Evolutionary conservation across 2,888 invertebrate genomes (phyloP).

Genomic region (Eucriotettix oculatus): DNA sequence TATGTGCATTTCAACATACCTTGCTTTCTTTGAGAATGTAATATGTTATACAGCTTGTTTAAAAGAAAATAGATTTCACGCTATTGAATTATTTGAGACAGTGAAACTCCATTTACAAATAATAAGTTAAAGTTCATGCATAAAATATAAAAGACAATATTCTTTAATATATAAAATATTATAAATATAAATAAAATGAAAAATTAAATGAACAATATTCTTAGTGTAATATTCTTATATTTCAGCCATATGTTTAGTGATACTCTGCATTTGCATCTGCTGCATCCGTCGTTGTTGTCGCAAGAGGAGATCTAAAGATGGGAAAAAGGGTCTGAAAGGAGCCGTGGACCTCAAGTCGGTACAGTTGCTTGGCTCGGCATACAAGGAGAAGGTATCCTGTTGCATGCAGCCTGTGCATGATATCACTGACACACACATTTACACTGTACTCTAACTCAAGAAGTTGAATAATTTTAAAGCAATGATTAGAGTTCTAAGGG

Average conservation of each 20-base stretch:
- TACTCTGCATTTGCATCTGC: conserved; percentile 76
- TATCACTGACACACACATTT: not conserved
- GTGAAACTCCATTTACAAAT: no score
- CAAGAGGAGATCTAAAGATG: conserved; percentile 83
- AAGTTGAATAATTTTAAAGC: no score
- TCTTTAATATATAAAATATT: no score
- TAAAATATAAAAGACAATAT: no score
- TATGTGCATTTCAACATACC: no score
- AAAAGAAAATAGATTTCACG: no score
- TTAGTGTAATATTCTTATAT: not conserved
- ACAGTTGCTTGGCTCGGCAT: conserved; percentile 86
- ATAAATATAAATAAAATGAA: no score
- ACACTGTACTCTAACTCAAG: not conserved
- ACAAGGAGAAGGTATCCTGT: conserved; percentile 87
- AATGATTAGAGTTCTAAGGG: no score
- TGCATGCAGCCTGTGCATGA: conserved; percentile 1
- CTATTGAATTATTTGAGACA: no score
- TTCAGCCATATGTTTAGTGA: conserved; percentile 33
- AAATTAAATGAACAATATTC: not conserved
- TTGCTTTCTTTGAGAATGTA: no score
- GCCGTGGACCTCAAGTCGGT: conserved; percentile 89
- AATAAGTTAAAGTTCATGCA: no score
- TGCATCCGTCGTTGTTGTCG: conserved; percentile 86
- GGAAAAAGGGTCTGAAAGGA: conserved; percentile 85
- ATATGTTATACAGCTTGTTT: no score